Conservation (phyloP, 37 sponge, comb jelly and placozoan genomes). For the Beroe ovata region DNA sequence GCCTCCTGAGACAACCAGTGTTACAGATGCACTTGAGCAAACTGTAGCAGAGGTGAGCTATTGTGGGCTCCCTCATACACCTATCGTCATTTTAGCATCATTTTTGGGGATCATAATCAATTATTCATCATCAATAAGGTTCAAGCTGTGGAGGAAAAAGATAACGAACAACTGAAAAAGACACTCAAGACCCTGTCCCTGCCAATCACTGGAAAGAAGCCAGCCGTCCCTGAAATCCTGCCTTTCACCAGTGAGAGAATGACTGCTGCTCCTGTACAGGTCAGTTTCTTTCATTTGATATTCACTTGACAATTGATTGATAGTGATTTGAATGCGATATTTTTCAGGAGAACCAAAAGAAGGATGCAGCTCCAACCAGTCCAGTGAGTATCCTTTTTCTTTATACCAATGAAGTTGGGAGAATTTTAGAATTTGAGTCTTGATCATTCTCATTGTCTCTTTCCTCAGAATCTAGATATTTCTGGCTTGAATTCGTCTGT, state of each 20-base stretch:
- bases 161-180: constrained; percentile 23
- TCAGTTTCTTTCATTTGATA: too few species aligned
- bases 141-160: constrained; percentile 57
- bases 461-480: neutral
- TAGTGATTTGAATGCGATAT: too few species aligned
- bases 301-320: too few species aligned
- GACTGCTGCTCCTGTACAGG: neutral
- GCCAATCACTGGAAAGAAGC: constrained; percentile 2
- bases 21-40: constrained; percentile 62
- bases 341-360: neutral
- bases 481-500: neutral
- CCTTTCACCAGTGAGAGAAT: constrained; percentile 21
- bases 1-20: constrained; percentile 60
- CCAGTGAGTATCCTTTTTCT: neutral
- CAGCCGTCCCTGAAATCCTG: neutral
- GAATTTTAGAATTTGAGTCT: too few species aligned
- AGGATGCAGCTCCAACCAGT: neutral
- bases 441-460: too few species aligned
- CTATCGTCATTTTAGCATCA: too few species aligned
- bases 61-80: too few species aligned
- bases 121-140: too few species aligned
- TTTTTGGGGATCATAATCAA: too few species aligned
- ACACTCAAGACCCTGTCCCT: constrained; percentile 34
- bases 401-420: too few species aligned
- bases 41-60: constrained; percentile 57